phyloP scores from a whole-genome alignment of 2,888 invertebrate genomes.

The Pyrochroa serraticornis region DNA sequence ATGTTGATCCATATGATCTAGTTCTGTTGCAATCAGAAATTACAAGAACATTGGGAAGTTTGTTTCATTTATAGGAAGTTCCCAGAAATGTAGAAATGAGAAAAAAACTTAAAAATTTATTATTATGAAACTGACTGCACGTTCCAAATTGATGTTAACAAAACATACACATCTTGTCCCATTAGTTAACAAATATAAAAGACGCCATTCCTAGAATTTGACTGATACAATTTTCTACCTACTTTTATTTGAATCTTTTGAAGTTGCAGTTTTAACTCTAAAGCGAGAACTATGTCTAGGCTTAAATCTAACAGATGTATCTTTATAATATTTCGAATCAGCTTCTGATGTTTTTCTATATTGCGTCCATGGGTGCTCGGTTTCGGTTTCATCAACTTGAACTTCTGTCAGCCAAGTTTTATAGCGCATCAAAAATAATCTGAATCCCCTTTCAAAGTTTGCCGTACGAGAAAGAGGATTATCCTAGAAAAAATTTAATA shows the following conservation, averaged over 20 bases:
- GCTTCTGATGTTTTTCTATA: constrained; percentile 57
- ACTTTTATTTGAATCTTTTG: constrained; percentile 38
- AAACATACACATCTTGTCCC: too few species aligned
- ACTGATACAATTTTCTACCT: not conserved
- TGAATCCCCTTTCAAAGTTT: constrained; percentile 52
- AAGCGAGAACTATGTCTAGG: constrained; percentile 48
- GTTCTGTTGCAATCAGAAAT: too few species aligned
- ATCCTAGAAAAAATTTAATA: constrained; percentile 13
- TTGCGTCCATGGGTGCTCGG: constrained; percentile 70
- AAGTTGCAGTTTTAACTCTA: constrained; percentile 49
- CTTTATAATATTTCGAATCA: constrained; percentile 44
- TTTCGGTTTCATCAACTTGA: constrained; percentile 58
- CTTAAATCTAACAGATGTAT: constrained; percentile 51
- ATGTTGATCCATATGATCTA: too few species aligned
- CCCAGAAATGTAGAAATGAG: too few species aligned
- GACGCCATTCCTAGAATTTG: too few species aligned
- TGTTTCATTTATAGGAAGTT: too few species aligned
- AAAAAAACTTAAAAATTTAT: too few species aligned
- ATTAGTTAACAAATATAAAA: too few species aligned
- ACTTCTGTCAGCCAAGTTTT: constrained; percentile 60
- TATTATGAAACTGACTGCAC: too few species aligned
- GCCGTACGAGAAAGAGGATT: constrained; percentile 2
- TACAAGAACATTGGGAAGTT: too few species aligned
- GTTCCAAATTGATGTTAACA: too few species aligned
- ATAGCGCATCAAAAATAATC: constrained; percentile 59